phyloP scores from a whole-genome alignment of 2,888 invertebrate genomes.

The Neelides folsomi region DNA sequence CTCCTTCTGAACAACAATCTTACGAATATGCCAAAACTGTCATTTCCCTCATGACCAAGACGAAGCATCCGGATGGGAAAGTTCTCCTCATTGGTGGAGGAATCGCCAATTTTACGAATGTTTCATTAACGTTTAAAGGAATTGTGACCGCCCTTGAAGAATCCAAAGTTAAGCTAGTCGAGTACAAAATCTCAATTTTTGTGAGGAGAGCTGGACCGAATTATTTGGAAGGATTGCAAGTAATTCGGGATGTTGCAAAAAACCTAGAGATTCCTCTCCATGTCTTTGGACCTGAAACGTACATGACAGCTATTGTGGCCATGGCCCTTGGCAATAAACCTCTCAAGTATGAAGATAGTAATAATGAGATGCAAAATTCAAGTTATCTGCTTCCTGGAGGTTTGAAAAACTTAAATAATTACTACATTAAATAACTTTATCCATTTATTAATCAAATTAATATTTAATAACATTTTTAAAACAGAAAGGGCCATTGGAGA shows the following conservation, averaged over 20 bases:
- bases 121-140: conserved; percentile 50
- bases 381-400: conserved; percentile 45
- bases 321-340: conserved; percentile 44
- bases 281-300: conserved; percentile 50
- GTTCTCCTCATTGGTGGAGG: conserved; percentile 49
- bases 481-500: conserved; percentile 14
- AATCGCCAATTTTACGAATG: conserved; percentile 51
- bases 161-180: conserved; percentile 41
- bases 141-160: conserved; percentile 46
- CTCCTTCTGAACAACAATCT: conserved; percentile 48
- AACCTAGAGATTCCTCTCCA: conserved; percentile 44
- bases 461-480: no score
- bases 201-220: conserved; percentile 49
- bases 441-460: no score
- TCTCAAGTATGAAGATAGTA: conserved; percentile 39
- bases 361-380: conserved; percentile 43
- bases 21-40: conserved; percentile 50
- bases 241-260: conserved; percentile 43
- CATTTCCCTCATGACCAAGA: conserved; percentile 45
- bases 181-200: conserved; percentile 43
- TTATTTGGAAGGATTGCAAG: conserved; percentile 47
- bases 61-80: conserved; percentile 40
- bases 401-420: conserved; percentile 15
- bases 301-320: conserved; percentile 50
- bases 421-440: conserved; percentile 2